Evolutionary conservation across 2,888 invertebrate genomes (phyloP), one percentile per base, ranked within the genome.

Genomic region (Sesia bembeciformis): DNA sequence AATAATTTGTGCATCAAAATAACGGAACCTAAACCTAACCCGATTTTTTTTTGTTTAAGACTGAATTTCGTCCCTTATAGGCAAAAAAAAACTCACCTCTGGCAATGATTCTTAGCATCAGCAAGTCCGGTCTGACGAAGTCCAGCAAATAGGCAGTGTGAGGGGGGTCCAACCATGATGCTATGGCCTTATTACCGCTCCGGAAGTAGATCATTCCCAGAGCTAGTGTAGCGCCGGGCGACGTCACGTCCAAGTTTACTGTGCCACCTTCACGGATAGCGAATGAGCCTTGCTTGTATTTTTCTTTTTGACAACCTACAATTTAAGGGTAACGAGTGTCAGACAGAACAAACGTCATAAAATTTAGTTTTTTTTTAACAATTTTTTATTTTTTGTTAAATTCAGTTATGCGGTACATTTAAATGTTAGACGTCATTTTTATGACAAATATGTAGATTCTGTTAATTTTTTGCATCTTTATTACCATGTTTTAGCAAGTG

Each of bases 201-300:
- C 94, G 93, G 74, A 98, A 93, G 88, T 96, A 98, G 91, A 98
- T 95, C 66, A 99, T 92, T 0, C 98, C 98, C 3, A 99, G 89
- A 0, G 99, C 98, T 41, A 98, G 88, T 0, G 98, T 98, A 0
- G 99, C 98, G 0, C 98, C 98, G 0, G 98, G 98, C 0, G 97
- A 95, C 2, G 98, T 98, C 52, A 99, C 97, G 85, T 99, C 98
- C 57, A 97, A 93, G 85, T 99, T 99, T 52, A 97, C 96, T 0
- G 93, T 93, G 57, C 95, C 94, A 0, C 97, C 97, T 81, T 98
- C 98, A 54, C 23, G 23, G 60, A 97, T 95, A 83, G 97, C 96
- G 77, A 96, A 94, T 54, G 94, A 94, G 0, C 96, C 94, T 4
- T 96, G 93, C 76, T 95, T 96, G 78, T 96, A 97, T 71, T 96